Conservation (phyloP, 2,797 vertebrate species). For the Lates japonicus region DNA sequence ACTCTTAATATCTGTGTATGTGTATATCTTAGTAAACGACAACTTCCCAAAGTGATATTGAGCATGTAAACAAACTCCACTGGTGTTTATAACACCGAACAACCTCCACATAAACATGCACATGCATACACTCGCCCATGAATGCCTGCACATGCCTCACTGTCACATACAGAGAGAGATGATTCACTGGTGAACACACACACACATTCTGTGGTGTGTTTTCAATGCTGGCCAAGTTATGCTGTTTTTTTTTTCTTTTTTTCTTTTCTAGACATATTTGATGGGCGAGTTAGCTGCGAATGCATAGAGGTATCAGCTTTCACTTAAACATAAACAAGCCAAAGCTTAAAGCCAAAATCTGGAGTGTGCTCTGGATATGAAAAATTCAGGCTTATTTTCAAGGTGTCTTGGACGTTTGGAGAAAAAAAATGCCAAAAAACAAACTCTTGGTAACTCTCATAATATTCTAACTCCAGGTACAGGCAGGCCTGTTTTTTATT, state of each 20-base stretch:
- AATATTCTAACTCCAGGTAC: neutral
- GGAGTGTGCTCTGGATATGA: neutral
- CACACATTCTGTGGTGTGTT: slow-evolving; percentile 14
- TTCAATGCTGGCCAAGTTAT: slow-evolving; percentile 3
- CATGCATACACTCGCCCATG: slow-evolving; percentile 10
- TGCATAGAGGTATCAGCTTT: slow-evolving; percentile 51
- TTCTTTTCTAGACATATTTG: slow-evolving; percentile 9
- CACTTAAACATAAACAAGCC: slow-evolving; percentile 34
- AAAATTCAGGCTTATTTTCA: slow-evolving; percentile 20
- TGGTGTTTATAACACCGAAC: slow-evolving; percentile 59
- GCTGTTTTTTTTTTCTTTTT: neutral
- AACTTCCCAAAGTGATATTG: slow-evolving; percentile 60
- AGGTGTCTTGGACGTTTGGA: neutral
- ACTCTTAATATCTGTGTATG: slow-evolving; percentile 54
- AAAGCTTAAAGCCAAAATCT: slow-evolving; percentile 20
- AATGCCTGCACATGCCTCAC: slow-evolving; percentile 42
- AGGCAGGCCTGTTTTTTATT: neutral
- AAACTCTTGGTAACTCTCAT: neutral
- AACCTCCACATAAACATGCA: slow-evolving; percentile 18
- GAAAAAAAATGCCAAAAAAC: neutral
- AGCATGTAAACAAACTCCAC: slow-evolving; percentile 70
- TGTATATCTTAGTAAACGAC: slow-evolving; percentile 47
- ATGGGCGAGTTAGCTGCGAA: slow-evolving; percentile 23
- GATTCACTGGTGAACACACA: slow-evolving; percentile 23
- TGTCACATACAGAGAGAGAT: slow-evolving; percentile 44